Base-by-base conservation (phyloP, 2,113 vertebrate species). In the Anser brachyrhynchus region DNA sequence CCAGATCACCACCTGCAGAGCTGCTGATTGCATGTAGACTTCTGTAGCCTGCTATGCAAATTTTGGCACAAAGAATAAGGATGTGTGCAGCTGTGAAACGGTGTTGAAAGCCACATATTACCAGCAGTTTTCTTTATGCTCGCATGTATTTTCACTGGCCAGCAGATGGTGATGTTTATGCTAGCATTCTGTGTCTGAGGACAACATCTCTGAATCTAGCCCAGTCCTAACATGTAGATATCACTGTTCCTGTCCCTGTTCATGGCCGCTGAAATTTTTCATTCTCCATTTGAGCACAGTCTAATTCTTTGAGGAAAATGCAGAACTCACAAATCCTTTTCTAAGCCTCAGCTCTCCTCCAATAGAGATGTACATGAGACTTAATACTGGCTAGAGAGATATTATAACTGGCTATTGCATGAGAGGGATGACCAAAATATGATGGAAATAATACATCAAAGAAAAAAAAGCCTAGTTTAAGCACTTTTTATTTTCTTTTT, bases 91-190 rank as follows among this genome's bases (percentile, higher is more conserved):
- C 67, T 52, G 59, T 67, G 72, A 28, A 66, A 26, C 13, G 25
- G 17, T 28, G 1, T 44, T 41, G 79, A 57, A 78, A 69, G 52
- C 35, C 73, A 13, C 5, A 0, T 26, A 1, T 16, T 49, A 5
- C 6, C 22, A 39, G 37, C 14, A 44, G 1, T 29, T 52, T 15
- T 5, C 31, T 18, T 6, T 61, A 18, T 19, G 39, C 57, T 51
- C 94, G 86, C 66, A 55, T 41, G 41, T 61, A 61, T 76, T 91
- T 84, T 93, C 44, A 8, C 17, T 82, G 86, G 28, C 95, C 93
- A 87, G 89, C 77, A 97, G 95, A 80, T 95, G 92, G 92, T 75
- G 95, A 61, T 93, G 46, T 78, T 33, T 70, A 9, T 72, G n/a
- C 84, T 90, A 31, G 37, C 49, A 86, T 39, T 29, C 33, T 57